Conservation (phyloP, 2,888 invertebrate genomes). For the Rhyacophila evoluta region DNA sequence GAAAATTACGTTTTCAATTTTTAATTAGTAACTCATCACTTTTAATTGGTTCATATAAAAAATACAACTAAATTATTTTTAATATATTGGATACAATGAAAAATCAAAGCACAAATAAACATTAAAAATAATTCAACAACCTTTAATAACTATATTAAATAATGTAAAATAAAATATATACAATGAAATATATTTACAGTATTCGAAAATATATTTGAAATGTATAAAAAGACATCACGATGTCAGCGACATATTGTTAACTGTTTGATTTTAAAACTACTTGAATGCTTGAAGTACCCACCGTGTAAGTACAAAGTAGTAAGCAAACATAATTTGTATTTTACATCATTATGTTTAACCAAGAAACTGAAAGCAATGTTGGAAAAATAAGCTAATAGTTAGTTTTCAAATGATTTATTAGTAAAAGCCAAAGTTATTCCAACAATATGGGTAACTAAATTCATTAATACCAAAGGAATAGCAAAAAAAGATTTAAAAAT, state of each 20-base stretch:
- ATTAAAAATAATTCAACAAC: not conserved
- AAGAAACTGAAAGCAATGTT: not conserved
- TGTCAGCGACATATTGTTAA: not conserved
- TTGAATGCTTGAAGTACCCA: not conserved
- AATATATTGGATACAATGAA: not conserved
- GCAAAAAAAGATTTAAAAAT: too few species aligned
- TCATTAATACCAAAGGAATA: too few species aligned
- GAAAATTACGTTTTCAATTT: not conserved
- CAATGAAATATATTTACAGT: not conserved
- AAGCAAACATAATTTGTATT: not conserved
- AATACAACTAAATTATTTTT: not conserved
- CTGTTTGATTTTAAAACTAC: not conserved
- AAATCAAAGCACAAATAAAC: not conserved
- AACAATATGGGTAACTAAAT: not conserved
- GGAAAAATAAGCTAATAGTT: not conserved
- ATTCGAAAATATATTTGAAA: not conserved
- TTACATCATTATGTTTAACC: not conserved
- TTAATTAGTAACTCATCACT: not conserved
- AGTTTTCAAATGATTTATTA: not conserved
- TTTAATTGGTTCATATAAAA: slow-evolving; percentile 18
- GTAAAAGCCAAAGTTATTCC: not conserved
- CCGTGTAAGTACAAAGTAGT: slow-evolving; percentile 12
- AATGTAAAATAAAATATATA: not conserved
- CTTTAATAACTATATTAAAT: not conserved
- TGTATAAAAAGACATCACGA: not conserved